Base-by-base conservation (phyloP, 2,888 invertebrate species). In the Dromius quadrimaculatus region DNA sequence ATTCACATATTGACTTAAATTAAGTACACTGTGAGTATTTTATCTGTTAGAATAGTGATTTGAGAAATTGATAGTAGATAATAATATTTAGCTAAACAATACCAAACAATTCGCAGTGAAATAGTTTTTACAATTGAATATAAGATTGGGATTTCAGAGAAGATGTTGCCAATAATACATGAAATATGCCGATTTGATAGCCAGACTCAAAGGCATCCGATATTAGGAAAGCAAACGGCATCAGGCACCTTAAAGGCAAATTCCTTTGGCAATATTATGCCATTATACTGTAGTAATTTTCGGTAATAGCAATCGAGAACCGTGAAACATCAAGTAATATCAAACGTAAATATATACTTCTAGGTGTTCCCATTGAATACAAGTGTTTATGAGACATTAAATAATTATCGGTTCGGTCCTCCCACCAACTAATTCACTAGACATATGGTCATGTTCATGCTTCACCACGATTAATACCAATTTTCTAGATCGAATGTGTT, bases 221-320 rank as follows among this genome's bases (percentile, higher is more conserved):
- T 65, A 65, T 65, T 65, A 65, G 65, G 65, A 65, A 63, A 65
- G 50, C 65, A 50, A 36, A 65, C 64, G 45, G 28, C 63, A 32
- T 47, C 38, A 65, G 32, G 50, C 34, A 65, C 47, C 47, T 47
- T 19, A 34, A 50, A 50, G 50, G 65, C 32, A 47, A 63, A 28
- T 23, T 61, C 20, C 61, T 61, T 17, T 20, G 22, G 61, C 61
- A 61, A 50, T 36, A 36, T 17, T 38, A 19, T 38, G 61, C 22
- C 38, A 61, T 17, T 20, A 61, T 61, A 38, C 61, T 36, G 20
- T 23, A 43, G 62, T 63, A 63, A n/a, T n/a, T n/a, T 43, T 63
- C 38, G 43, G 54, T 28, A 11, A 43, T 43, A 6, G 13, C 11
- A 3, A 17, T 43, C 43, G 43, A 43, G 43, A 43, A 34, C 17